These are phyloP conservation scores for Micromys minutus DNA, from an alignment of 2,113 vertebrate genomes.

Conservation along the genomic window DNA sequence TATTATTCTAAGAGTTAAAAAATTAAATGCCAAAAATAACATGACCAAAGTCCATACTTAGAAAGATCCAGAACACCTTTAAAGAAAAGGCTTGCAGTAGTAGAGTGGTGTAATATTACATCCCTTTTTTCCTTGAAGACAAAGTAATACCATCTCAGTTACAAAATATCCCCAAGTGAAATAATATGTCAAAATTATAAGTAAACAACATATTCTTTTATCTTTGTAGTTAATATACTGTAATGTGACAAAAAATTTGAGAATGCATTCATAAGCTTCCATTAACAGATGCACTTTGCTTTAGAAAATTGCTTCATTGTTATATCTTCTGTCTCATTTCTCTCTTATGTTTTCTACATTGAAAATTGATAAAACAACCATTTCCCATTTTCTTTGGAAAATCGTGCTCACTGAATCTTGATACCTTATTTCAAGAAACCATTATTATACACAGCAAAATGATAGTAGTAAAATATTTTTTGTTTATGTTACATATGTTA, in stretches of 20 bases:
- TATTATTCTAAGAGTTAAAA: constrained; percentile 26
- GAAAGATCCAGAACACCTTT: background rate
- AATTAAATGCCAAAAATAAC: background rate
- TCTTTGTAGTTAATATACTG: background rate
- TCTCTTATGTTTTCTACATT: background rate
- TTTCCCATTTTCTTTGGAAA: background rate
- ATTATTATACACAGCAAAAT: background rate
- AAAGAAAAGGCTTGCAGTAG: background rate
- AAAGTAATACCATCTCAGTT: background rate
- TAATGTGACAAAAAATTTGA: background rate
- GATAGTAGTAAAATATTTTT: constrained; percentile 1
- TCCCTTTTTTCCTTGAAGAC: background rate
- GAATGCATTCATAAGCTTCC: background rate
- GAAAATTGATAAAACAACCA: background rate
- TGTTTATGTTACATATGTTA: background rate
- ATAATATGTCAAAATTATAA: background rate
- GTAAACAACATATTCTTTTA: background rate
- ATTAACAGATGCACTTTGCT: background rate
- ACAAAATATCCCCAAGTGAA: background rate
- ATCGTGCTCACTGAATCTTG: background rate
- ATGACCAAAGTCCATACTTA: background rate
- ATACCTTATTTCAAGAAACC: background rate
- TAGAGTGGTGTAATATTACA: background rate
- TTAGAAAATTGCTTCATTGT: background rate
- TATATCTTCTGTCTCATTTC: background rate